Conservation (phyloP, 2,797 vertebrate species). For the Enteromius anoplus region DNA sequence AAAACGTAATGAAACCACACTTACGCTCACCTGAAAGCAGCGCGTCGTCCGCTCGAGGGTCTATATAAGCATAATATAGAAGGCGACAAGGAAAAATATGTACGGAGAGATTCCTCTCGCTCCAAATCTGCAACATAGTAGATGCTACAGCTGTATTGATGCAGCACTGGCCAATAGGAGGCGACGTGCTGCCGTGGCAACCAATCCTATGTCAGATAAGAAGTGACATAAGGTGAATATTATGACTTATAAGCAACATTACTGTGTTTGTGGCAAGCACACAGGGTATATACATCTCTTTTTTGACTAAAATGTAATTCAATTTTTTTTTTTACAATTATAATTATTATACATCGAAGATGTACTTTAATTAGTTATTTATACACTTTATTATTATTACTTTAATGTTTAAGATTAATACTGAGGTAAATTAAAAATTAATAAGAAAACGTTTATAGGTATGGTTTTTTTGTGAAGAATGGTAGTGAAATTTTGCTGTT, state of each 20-base stretch:
- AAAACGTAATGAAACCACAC: constrained; percentile 4
- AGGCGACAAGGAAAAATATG: constrained; percentile 27
- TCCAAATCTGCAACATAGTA: constrained; percentile 24
- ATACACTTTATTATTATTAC: no score
- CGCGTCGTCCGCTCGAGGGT: not conserved
- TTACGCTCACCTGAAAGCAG: constrained; percentile 22
- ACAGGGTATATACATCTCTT: not conserved
- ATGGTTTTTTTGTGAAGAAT: not conserved
- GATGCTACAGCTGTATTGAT: not conserved
- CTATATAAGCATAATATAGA: constrained; percentile 7
- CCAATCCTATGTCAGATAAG: not conserved
- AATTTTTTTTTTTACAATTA: no score
- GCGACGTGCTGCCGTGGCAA: not conserved
- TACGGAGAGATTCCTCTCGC: constrained; percentile 9
- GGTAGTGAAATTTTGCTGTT: not conserved
- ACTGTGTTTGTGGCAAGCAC: not conserved
- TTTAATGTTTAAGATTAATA: not conserved
- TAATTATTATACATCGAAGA: not conserved
- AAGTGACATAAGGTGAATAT: constrained; percentile 26
- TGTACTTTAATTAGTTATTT: no score
- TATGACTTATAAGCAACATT: not conserved
- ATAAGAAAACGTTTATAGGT: not conserved
- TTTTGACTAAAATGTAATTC: not conserved
- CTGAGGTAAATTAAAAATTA: not conserved
- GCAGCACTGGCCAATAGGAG: constrained; percentile 43